Base-by-base conservation (phyloP, 2,797 vertebrate genomes). In the Pseudochromis fuscus region DNA sequence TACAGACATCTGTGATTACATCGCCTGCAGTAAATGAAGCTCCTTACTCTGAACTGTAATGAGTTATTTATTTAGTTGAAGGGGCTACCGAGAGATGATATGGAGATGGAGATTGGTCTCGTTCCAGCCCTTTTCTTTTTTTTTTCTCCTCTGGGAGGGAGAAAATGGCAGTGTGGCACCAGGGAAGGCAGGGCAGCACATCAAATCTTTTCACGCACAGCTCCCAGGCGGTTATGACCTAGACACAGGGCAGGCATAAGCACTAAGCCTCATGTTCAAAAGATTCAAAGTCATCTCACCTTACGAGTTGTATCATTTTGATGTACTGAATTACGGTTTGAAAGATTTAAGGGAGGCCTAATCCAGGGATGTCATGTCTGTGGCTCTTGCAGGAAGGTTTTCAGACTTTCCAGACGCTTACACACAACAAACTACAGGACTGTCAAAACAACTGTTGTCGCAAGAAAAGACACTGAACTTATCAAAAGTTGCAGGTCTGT, bases 11-110 rank as follows among this genome's bases (percentile, higher is more conserved):
- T 88, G 87, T 69, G 94, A 95, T 95, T 93, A 80, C 92, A 95
- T 94, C 93, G 71, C 83, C 66, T 50, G 25, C 83, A 91, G 87
- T 93, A 94, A 94, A 94, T 94, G 87, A 94, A 93, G 91, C 84
- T 88, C 87, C 83, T 87, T 68, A 83, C 90, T 92, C 90, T 91
- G 87, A 92, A 91, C 84, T 88, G 70, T 95, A 95, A 95, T 95
- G 92, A 87, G 78, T 94, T 94, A 95, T 95, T 95, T 95, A 94
- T 95, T 95, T 95, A 93, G 92, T 89, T 88, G 81, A 88, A 90
- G 87, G 85, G 91, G 88, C 81, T 82, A 92, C 87, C 58, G 71
- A 91, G 81, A 95, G 94, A 94, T 92, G 91, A 93, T 94, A 89
- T 92, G 78, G 88, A 94, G 93, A 94, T 94, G 91, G 77, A 93